These are phyloP conservation scores for Ophioninae sp. DNA, from an alignment of 2,888 invertebrate species.

Conservation along the genomic window DNA sequence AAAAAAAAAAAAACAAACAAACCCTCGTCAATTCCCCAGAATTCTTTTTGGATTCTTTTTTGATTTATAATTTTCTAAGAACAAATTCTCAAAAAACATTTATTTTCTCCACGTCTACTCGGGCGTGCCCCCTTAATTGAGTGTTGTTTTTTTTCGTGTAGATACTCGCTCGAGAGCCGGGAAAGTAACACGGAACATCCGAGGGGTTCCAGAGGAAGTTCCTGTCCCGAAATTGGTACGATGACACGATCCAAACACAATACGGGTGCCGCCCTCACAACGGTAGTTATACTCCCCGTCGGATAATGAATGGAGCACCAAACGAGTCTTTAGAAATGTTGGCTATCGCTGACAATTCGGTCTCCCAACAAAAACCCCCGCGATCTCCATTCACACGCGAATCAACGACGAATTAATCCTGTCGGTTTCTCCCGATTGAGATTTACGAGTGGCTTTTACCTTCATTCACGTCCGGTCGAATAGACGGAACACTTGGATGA, in stretches of 20 bases:
- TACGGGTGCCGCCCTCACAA: slow-evolving; percentile 31
- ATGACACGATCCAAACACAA: slow-evolving; percentile 10
- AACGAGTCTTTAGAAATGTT: slow-evolving; percentile 57
- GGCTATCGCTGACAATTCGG: slow-evolving; percentile 49
- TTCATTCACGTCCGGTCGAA: slow-evolving; percentile 25
- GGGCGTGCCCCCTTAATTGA: too few relatives aligned
- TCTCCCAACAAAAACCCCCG: slow-evolving; percentile 33
- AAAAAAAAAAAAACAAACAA: too few relatives aligned
- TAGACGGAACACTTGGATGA: slow-evolving; percentile 13
- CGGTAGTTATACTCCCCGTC: slow-evolving; percentile 48
- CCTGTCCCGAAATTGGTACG: slow-evolving; percentile 13
- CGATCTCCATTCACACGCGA: slow-evolving; percentile 57
- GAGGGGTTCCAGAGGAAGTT: slow-evolving; percentile 22
- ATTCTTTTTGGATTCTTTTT: too few relatives aligned
- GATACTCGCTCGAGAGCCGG: not conserved
- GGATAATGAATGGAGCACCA: slow-evolving; percentile 52
- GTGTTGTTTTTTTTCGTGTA: not conserved
- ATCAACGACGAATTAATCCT: slow-evolving; percentile 60
- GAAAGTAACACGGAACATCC: slow-evolving; percentile 2
- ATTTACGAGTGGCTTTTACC: slow-evolving; percentile 51
- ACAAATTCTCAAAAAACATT: too few relatives aligned
- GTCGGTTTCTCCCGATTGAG: slow-evolving; percentile 54
- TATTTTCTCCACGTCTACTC: too few relatives aligned
- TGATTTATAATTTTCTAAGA: too few relatives aligned
- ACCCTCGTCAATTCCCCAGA: too few relatives aligned